Evolutionary conservation across 1,140 invertebrate genomes (phyloP), one percentile per base, ranked within the genome.

Genomic region (Gryon sp.): DNA sequence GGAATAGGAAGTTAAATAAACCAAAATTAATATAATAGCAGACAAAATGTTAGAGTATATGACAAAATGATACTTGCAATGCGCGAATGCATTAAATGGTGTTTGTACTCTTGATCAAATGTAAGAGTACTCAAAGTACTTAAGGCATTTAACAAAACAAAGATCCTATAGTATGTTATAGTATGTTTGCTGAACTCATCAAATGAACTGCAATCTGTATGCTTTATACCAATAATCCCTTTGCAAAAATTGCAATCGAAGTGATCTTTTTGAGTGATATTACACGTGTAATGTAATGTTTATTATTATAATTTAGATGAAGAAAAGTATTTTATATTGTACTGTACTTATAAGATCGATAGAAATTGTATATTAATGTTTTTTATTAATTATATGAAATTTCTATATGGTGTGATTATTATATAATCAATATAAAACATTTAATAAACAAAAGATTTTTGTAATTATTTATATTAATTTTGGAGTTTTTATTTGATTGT

Each of bases 181-280:
- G 45, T 60, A 45, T 5, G 8, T 18, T 22, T 41, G 9, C 2
- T 12, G 8, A 15, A 55, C 5, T 24, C 18, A 9, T 16, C 9
- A 46, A 32, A 28, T 9, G 24, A 22, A 4, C 3, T 14, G 16
- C 40, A 11, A 32, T 15, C 26, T 55, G 14, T 11, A 26, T 46
- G 55, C 28, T 75, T 66, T 53, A 62, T 38, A 68, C 19, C 6
- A 50, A 52, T 57, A 50, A 20, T n/a, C 14, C 20, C 0, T 66
- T 53, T 59, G 57, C 46, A 41, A 30, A 1, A 40, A 11, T 2
- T 62, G 59, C 57, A 40, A 50, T 68, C 26, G 45, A 76, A 76
- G 73, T 76, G 73, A 76, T 76, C 65, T 76, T 69, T 55, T 55
- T 73, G 59, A 69, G 50, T 76, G 73, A 69, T 76, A 76, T 65